Evolutionary conservation across 2,888 invertebrate species (phyloP).

Genomic region (Caprella mutica): DNA sequence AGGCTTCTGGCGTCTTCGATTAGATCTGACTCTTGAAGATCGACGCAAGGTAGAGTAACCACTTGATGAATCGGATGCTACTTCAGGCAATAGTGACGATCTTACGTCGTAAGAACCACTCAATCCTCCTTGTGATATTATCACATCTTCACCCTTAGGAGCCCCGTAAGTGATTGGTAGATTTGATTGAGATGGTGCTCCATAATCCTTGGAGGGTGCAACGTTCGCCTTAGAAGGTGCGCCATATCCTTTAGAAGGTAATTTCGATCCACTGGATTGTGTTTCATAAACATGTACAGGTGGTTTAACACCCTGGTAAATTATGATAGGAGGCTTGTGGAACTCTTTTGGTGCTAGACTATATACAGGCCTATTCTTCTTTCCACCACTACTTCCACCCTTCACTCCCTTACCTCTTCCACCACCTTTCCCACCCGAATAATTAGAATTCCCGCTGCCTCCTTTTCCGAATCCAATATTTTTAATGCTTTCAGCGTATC

Average conservation of each 20-base stretch:
- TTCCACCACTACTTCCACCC: slow-evolving; percentile 6
- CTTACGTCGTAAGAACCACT: slow-evolving; percentile 5
- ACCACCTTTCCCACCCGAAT: slow-evolving; percentile 8
- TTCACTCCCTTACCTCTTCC: slow-evolving; percentile 6
- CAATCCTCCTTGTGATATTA: slow-evolving; percentile 15
- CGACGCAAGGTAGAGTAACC: background rate
- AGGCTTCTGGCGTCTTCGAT: background rate
- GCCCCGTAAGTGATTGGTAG: slow-evolving; percentile 20
- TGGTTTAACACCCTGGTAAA: slow-evolving; percentile 39
- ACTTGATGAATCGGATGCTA: background rate
- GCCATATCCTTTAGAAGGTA: slow-evolving; percentile 6
- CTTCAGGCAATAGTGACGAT: background rate
- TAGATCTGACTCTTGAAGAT: background rate
- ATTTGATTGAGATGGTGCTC: background rate
- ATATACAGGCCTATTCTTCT: slow-evolving; percentile 14
- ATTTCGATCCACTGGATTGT: slow-evolving; percentile 21
- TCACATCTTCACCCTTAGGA: slow-evolving; percentile 31
- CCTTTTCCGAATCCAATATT: background rate
- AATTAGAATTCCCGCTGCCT: background rate
- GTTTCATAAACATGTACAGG: slow-evolving; percentile 41
- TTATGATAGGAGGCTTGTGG: slow-evolving; percentile 40
- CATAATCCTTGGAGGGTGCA: background rate
- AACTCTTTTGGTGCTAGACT: slow-evolving; percentile 34
- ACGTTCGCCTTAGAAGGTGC: background rate
- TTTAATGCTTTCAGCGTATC: slow-evolving; percentile 5